Conservation (phyloP, 1,140 invertebrate genomes). For the Temnothorax longispinosus region DNA sequence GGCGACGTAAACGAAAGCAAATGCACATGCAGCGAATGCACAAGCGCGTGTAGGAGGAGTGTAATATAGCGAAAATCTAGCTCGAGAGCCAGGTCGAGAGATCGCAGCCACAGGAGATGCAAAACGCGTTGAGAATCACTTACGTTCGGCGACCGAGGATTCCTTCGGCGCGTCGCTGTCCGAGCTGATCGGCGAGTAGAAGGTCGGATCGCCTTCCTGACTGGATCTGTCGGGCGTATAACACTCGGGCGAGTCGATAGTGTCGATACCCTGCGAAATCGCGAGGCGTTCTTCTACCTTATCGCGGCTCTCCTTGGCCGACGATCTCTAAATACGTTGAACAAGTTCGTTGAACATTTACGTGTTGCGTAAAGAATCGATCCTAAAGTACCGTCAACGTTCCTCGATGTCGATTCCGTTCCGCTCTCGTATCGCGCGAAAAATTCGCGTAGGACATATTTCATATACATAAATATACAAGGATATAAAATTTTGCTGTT, state of each 20-base stretch:
- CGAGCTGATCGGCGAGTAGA: constrained; percentile 81
- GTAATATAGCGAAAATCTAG: neutral
- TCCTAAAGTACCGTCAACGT: neutral
- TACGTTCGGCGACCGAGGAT: constrained; percentile 72
- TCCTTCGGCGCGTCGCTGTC: constrained; percentile 78
- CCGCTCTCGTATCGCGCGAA: neutral
- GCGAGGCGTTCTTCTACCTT: constrained; percentile 53
- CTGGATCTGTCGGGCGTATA: constrained; percentile 71
- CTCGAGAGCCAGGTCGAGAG: neutral
- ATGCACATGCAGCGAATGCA: constrained; percentile 1
- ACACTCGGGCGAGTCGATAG: constrained; percentile 62
- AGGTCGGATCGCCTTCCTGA: constrained; percentile 75
- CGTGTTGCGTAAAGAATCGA: neutral
- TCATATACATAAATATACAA: neutral
- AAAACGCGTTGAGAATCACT: constrained; percentile 62
- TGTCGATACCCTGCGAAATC: constrained; percentile 42
- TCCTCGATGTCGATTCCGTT: neutral
- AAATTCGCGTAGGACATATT: neutral
- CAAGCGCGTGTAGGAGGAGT: neutral
- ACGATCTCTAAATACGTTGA: constrained; percentile 45
- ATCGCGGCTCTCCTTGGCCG: constrained; percentile 25
- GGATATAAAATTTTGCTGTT: neutral
- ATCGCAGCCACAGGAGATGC: constrained; percentile 8
- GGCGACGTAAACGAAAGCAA: neutral
- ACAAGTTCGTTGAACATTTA: constrained; percentile 4